phyloP scores from a whole-genome alignment of 2,113 vertebrate species.

The Anoura caudifer region DNA sequence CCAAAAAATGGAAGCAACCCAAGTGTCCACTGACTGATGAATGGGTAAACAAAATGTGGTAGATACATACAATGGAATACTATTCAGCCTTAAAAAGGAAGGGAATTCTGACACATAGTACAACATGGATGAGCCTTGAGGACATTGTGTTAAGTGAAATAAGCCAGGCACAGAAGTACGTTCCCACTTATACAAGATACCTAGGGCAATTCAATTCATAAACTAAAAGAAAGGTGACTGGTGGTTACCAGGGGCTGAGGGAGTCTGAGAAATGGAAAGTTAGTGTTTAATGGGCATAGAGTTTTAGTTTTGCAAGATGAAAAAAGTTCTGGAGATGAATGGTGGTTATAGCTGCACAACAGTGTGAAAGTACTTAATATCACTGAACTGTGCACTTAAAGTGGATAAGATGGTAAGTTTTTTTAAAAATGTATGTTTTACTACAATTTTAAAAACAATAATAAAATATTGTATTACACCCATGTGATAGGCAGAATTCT shows the following conservation, averaged over 20 bases:
- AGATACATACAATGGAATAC: neutral
- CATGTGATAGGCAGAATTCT: neutral
- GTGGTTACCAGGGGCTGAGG: neutral
- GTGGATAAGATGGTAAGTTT: neutral
- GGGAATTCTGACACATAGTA: neutral
- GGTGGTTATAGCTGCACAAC: too few species aligned
- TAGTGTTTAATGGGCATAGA: neutral
- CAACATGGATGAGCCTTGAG: neutral
- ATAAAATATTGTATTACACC: neutral
- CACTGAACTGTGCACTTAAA: neutral
- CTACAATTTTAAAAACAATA: neutral
- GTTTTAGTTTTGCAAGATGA: neutral
- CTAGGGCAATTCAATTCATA: neutral
- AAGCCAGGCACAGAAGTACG: neutral
- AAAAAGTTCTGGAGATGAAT: neutral
- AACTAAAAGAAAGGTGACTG: neutral
- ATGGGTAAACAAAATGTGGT: neutral
- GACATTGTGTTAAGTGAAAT: neutral
- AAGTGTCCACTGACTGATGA: neutral
- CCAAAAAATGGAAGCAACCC: neutral
- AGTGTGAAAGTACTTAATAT: neutral
- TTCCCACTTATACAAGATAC: too few species aligned
- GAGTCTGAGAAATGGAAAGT: neutral
- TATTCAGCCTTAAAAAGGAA: neutral
- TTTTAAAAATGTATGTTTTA: neutral